Base-by-base conservation (phyloP, 2,888 invertebrate species). In the Nebria salina region DNA sequence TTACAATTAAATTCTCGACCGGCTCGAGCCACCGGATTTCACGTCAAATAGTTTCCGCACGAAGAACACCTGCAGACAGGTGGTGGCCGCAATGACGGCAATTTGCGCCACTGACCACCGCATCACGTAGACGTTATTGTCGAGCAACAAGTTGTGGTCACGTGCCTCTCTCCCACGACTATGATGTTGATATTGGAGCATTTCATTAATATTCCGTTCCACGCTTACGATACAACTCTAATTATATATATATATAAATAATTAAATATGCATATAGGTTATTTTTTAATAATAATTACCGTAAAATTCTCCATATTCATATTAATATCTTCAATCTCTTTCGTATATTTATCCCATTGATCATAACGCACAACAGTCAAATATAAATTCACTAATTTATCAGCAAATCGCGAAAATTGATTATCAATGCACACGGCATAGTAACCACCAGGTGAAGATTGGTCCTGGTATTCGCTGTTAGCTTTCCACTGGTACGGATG, bases 361-460 rank as follows among this genome's bases (percentile, higher is more conserved):
- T 97, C 97, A 86, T 97, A 96, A 86, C 96, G 93, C 80, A 97
- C 96, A 4, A 97, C 97, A 0, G 97, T 97, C 82, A 97, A 92
- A 86, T 97, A 97, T 83, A 97, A 90, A 88, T 97, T 97, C 54
- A 97, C 95, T 83, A 97, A 89, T 89, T 97, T 97, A 7, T 94
- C 94, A 15, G 97, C 96, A 89, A 97, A 97, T 86, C 96, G 92
- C 0, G 97, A 97, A 87, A 97, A 97, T 88, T 97, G 97, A 90
- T 97, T 97, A 87, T 97, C 97, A 80, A 97, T 94, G 88, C 97
- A 97, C 65, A 97, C 94, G 20, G 95, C 94, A 87, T 97, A 97
- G 87, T 97, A 97, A 0, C 97, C 97, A 26, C 96, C 96, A 0
- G 92, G 89, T 0, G 94, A 93, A 0, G 93, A 90, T 86, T 94